Conservation (phyloP, 2,888 invertebrate species). For the Pseudococcus jackbeardsleyi region DNA sequence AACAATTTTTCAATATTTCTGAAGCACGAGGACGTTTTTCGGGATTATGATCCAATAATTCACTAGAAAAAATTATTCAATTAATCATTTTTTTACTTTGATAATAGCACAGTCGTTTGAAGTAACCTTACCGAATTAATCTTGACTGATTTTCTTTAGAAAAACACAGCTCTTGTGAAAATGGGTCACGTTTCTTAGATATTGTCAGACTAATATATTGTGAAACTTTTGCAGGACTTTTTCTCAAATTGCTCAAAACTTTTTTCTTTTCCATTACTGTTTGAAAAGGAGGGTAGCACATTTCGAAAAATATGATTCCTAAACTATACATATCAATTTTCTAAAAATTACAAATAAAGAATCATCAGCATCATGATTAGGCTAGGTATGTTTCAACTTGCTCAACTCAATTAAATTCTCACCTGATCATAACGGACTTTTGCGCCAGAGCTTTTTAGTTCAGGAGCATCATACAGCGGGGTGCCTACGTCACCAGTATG, state of each 20-base stretch:
- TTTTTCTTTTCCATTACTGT: slow-evolving; percentile 92
- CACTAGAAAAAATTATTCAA: slow-evolving; percentile 70
- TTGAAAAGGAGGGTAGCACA: slow-evolving; percentile 88
- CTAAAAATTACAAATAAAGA: slow-evolving; percentile 70
- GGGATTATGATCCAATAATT: slow-evolving; percentile 89
- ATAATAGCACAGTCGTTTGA: too few species aligned
- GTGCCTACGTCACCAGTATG: slow-evolving; percentile 92
- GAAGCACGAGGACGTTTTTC: slow-evolving; percentile 85
- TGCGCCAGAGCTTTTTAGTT: slow-evolving; percentile 79
- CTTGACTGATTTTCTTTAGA: slow-evolving; percentile 70
- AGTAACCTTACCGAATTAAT: slow-evolving; percentile 62
- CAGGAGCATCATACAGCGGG: slow-evolving; percentile 94
- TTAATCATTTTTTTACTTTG: too few species aligned
- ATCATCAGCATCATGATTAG: too few species aligned
- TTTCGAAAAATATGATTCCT: slow-evolving; percentile 95
- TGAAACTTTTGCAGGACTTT: slow-evolving; percentile 80
- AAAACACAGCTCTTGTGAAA: too few species aligned
- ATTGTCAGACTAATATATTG: slow-evolving; percentile 69
- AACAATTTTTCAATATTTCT: slow-evolving; percentile 84
- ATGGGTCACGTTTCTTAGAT: too few species aligned
- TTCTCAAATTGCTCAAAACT: slow-evolving; percentile 81
- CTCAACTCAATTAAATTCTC: neutral
- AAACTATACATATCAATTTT: slow-evolving; percentile 81
- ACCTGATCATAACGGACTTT: slow-evolving; percentile 80
- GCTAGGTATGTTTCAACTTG: too few species aligned